A percentile compares a stretch with the other conserved stretches of the same genome.
Conservation (phyloP, 2,113 vertebrate genomes). For the Apodemus sylvaticus region DNA sequence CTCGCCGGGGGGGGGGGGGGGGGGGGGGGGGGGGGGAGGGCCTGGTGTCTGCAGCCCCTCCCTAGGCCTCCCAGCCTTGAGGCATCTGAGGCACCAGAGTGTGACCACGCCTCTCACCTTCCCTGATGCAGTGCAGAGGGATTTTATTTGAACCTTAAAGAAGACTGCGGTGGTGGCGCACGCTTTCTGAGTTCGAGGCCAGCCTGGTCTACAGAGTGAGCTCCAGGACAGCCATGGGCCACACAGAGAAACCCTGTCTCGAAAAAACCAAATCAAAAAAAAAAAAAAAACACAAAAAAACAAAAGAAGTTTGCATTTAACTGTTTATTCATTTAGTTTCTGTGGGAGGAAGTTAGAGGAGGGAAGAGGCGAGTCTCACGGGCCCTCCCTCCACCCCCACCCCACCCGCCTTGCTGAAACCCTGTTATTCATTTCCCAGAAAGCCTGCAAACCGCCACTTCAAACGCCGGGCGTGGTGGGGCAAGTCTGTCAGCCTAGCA, state of each 20-base stretch:
- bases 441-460: not conserved
- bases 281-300: too few relatives aligned
- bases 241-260: too few relatives aligned
- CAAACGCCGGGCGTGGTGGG: not conserved
- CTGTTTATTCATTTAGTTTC: not conserved
- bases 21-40: too few relatives aligned
- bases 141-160: not conserved
- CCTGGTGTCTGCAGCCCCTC: not conserved
- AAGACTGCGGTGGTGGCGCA: too few relatives aligned
- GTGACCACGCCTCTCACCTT: not conserved
- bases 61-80: not conserved
- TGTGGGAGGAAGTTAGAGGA: not conserved
- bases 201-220: too few relatives aligned
- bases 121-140: not conserved
- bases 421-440: not conserved
- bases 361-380: not conserved
- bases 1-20: not conserved
- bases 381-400: too few relatives aligned
- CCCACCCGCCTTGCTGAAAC: not conserved
- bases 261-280: too few relatives aligned
- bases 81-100: not conserved
- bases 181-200: too few relatives aligned
- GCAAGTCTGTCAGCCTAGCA: not conserved
- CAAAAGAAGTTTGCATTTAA: not conserved
- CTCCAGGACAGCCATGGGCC: too few relatives aligned